Evolutionary conservation across 2,797 vertebrate genomes (phyloP), one percentile per base, ranked within the genome.

Genomic region (Lepilemur ruficaudatus): DNA sequence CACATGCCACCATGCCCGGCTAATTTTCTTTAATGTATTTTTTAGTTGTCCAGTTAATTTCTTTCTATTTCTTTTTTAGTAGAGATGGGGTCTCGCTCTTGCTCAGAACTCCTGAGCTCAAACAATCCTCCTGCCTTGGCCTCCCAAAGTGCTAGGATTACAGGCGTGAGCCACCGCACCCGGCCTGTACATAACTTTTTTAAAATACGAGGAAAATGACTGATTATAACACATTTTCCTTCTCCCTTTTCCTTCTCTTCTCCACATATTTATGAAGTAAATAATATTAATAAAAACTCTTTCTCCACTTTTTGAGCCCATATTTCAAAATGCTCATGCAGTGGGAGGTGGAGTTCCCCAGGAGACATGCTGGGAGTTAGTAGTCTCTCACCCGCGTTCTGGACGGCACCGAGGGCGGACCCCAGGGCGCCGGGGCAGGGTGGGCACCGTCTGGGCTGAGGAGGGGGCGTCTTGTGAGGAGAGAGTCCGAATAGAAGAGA

Each of bases 391-490:
- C 43, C 65, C 59, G n/a, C 18, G 7, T 90, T 61, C 28, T 50
- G 67, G 32, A 59, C 20, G 79, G 7, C 32, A 35, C 3, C 61
- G 52, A 11, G 3, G 8, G 4, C 32, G 20, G 28, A 48, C 67
- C 48, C 41, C 7, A 59, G 11, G 48, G 10, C 11, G 38, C 9
- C 5, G 20, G n/a, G n/a, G 5, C 43, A 28, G 22, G 22, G 4
- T 3, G 7, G 1, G 1, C 41, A 11, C 23, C 23, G 23, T 30
- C 32, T 2, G 8, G 50, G 32, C 3, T 46, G 4, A 25, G 46
- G 2, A 15, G 3, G 35, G 9, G 7, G 18, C 41, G 25, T 59
- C 8, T 79, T 43, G 57, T 41, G 5, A 52, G 17, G 5, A 28
- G 18, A 59, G 61, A n/a, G 32, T 78, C 15, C 30, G 8, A 48